These are phyloP conservation scores for Crenuchus spilurus DNA, from an alignment of 2,797 vertebrate species.

Conservation along the genomic window DNA sequence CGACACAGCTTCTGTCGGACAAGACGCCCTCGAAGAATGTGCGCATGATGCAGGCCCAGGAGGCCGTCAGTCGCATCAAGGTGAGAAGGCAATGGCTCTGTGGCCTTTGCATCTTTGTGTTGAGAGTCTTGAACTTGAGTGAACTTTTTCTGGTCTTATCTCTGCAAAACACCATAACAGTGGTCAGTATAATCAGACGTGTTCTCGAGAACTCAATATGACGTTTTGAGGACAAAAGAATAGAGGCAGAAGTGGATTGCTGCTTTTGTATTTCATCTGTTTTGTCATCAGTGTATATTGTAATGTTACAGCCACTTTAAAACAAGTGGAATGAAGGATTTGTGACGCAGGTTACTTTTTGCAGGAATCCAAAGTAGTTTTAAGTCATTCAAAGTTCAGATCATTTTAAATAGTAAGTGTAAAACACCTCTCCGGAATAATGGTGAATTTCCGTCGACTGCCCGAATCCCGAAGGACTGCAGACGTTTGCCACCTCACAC, in stretches of 20 bases:
- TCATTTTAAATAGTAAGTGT: not conserved
- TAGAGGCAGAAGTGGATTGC: not conserved
- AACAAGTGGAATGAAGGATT: not conserved
- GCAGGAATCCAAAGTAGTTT: not conserved
- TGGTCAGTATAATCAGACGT: slow-evolving; percentile 20
- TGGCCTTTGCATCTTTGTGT: not conserved
- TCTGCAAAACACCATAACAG: slow-evolving; percentile 34
- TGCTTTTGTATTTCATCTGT: not conserved
- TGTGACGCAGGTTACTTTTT: not conserved
- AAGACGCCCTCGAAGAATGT: slow-evolving; percentile 97
- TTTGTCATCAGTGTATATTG: not conserved
- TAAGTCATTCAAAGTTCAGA: not conserved
- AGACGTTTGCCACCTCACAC: slow-evolving; percentile 28
- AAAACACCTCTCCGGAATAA: not conserved
- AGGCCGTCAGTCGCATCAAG: slow-evolving; percentile 96
- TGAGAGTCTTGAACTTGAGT: not conserved
- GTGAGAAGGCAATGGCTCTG: slow-evolving; percentile 68
- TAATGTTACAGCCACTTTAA: not conserved
- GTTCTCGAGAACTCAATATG: not conserved
- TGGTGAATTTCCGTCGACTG: slow-evolving; percentile 4
- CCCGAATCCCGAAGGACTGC: slow-evolving; percentile 26
- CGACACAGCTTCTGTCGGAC: slow-evolving; percentile 94
- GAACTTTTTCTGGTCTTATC: slow-evolving; percentile 22
- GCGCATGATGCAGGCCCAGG: slow-evolving; percentile 98
- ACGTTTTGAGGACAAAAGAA: slow-evolving; percentile 24